Conservation (phyloP, 2,888 invertebrate genomes). For the Caenorhabditis wallacei region DNA sequence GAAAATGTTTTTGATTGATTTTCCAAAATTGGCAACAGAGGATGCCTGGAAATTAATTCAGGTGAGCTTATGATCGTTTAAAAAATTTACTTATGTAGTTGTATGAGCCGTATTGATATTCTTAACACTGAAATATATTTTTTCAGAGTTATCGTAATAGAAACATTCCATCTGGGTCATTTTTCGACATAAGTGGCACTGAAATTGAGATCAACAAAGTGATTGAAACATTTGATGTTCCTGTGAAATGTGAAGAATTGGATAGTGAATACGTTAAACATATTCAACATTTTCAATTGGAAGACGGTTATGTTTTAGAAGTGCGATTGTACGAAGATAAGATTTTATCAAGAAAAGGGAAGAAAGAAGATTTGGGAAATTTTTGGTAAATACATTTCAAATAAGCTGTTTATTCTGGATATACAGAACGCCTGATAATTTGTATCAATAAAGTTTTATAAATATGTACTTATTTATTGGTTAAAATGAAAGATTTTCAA, state of each 20-base stretch:
- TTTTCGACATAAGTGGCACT: slow-evolving; percentile 6
- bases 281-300: slow-evolving; percentile 7
- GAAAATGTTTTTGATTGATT: background rate
- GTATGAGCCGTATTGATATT: no score
- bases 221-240: background rate
- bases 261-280: slow-evolving; percentile 13
- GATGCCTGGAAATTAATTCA: slow-evolving; percentile 5
- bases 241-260: background rate
- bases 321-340: slow-evolving; percentile 1
- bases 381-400: no score
- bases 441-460: no score
- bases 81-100: no score
- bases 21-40: background rate
- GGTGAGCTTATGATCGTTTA: slow-evolving; percentile 1
- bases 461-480: no score
- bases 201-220: background rate
- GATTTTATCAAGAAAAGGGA: background rate
- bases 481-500: no score
- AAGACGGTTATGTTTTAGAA: background rate
- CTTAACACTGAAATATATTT: background rate
- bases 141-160: background rate
- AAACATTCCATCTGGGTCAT: background rate
- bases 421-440: no score
- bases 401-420: no score
- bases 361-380: background rate